phyloP scores from a whole-genome alignment of 2,888 invertebrate genomes.

The Lasioglossum malachurum region DNA sequence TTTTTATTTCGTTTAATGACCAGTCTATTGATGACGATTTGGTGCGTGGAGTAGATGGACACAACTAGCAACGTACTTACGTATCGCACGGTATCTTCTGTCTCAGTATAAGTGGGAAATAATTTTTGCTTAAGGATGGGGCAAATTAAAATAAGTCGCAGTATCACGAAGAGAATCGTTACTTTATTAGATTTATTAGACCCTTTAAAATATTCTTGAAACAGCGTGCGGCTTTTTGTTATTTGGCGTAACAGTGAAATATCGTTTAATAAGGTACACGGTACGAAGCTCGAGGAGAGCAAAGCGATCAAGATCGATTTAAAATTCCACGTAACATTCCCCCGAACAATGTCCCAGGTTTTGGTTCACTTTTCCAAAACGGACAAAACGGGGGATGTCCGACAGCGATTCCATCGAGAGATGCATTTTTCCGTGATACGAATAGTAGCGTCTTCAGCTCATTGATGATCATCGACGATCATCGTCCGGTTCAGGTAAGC shows the following conservation, averaged over 20 bases:
- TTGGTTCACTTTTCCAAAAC: neutral
- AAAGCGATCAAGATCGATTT: constrained; percentile 68
- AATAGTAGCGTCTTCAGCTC: neutral
- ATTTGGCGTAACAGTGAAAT: constrained; percentile 76
- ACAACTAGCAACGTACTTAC: too few species aligned
- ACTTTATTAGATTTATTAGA: constrained; percentile 80
- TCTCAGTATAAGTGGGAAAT: neutral
- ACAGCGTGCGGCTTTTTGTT: constrained; percentile 78
- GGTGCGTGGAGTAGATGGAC: too few species aligned
- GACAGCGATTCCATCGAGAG: constrained; percentile 15
- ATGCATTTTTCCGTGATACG: constrained; percentile 2
- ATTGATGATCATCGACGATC: constrained; percentile 9
- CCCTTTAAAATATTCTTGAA: constrained; percentile 80
- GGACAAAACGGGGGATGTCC: neutral
- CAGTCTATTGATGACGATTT: too few species aligned
- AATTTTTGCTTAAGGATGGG: neutral
- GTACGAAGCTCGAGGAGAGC: constrained; percentile 67
- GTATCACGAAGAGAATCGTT: constrained; percentile 6
- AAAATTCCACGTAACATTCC: constrained; percentile 33
- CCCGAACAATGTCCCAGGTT: neutral
- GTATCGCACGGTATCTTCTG: neutral
- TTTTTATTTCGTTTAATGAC: too few species aligned
- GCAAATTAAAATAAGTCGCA: neutral
- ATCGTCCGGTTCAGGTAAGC: neutral
- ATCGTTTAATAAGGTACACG: constrained; percentile 71